Conservation (phyloP, 2,113 vertebrate genomes). For the Engystomops pustulosus region DNA sequence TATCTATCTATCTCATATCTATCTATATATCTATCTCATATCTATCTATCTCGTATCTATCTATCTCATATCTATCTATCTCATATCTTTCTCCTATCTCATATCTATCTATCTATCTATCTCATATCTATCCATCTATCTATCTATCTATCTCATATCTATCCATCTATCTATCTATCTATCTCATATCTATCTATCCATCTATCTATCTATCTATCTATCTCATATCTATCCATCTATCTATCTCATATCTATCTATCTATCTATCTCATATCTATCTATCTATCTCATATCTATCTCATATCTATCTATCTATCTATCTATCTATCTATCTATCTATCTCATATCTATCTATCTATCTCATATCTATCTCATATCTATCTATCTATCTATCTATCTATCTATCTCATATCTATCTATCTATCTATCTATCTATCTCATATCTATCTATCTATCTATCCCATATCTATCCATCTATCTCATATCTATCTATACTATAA, state of each 20-base stretch:
- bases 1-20: conserved; percentile 10
- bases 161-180: not conserved
- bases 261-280: too few species aligned
- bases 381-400: not conserved
- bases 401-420: too few species aligned
- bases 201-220: not conserved
- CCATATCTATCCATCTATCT: too few species aligned
- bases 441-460: not conserved
- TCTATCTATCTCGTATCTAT: not conserved
- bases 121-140: not conserved
- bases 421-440: too few species aligned
- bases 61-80: not conserved
- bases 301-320: too few species aligned
- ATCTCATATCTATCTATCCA: not conserved
- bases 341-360: not conserved
- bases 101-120: not conserved
- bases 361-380: not conserved
- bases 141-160: not conserved
- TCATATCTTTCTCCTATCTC: too few species aligned
- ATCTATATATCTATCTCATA: not conserved
- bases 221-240: not conserved
- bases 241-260: not conserved
- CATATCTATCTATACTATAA: too few species aligned
- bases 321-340: not conserved
- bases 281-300: too few species aligned